Percentiles rank a stretch among this genome's conserved stretches.
Conservation (phyloP, 2,797 vertebrate species). For the Rachycentron canadum region DNA sequence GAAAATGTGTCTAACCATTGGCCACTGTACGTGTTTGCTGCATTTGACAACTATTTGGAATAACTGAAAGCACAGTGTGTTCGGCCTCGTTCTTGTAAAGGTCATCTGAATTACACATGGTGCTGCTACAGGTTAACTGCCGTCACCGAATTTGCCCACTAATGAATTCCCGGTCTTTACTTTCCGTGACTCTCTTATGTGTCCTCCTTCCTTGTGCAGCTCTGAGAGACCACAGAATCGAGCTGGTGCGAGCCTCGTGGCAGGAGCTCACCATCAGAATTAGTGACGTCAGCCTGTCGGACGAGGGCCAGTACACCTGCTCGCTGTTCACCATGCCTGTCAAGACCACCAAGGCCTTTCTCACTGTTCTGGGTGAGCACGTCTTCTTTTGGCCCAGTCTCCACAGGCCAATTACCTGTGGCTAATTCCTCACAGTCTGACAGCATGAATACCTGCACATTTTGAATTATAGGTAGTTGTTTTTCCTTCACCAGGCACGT, state of each 20-base stretch:
- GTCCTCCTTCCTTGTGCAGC: conserved; percentile 78
- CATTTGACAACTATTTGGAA: conserved; percentile 50
- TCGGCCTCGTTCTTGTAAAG: conserved; percentile 33
- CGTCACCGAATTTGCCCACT: conserved; percentile 18
- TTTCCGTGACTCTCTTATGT: conserved; percentile 24
- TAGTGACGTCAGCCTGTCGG: conserved; percentile 93
- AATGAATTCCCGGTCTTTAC: conserved; percentile 15
- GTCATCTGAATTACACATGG: conserved; percentile 35
- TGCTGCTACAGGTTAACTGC: conserved; percentile 15
- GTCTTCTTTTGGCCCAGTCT: conserved; percentile 23
- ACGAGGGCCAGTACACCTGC: conserved; percentile 98
- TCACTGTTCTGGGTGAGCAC: conserved; percentile 95
- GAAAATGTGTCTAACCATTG: conserved; percentile 29
- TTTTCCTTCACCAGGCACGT: conserved; percentile 7
- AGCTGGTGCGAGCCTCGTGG: conserved; percentile 94
- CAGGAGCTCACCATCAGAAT: conserved; percentile 98
- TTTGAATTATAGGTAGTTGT: conserved; percentile 19
- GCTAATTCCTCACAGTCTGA: conserved; percentile 40
- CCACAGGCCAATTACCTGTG: conserved; percentile 24
- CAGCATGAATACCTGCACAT: conserved; percentile 23
- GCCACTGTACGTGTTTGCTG: conserved; percentile 37
- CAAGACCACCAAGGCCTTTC: conserved; percentile 98
- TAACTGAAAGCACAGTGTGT: conserved; percentile 16
- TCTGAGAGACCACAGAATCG: conserved; percentile 96
- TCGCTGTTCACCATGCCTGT: conserved; percentile 99